Base-by-base conservation (phyloP, 1,140 invertebrate genomes). In the Andrena cerasifolii region DNA sequence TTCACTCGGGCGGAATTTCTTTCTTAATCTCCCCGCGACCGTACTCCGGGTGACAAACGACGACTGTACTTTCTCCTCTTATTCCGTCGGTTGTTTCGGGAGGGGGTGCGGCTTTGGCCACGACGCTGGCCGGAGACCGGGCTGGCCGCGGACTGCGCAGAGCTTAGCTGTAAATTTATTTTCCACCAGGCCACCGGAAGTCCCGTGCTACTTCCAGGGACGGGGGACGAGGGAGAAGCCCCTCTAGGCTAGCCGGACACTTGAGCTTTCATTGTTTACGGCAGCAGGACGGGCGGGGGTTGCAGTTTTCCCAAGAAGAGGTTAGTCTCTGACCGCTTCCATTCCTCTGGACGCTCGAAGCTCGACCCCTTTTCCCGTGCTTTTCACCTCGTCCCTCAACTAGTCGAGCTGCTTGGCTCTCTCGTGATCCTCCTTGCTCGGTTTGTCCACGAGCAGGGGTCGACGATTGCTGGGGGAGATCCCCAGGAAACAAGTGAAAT, bases 201-300 rank as follows among this genome's bases (percentile, higher is more conserved):
- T 86, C 82, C 82, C 68, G 73, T 84, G 76, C 36, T 73, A 78
- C 53, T 58, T 79, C 74, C 36, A 40, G 10, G n/a, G n/a, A n/a
- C n/a, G n/a, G n/a, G n/a, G n/a, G n/a, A n/a, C n/a, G 36, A 40
- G 36, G 10, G 53, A 63, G 74, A 58, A 80, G 51, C 75, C 54
- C 75, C 83, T 65, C 71, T 26, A 74, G 76, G 79, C 67, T 66
- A 63, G 66, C 75, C 68, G 84, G 87, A 89, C 87, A 89, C 87
- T 91, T 84, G 78, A 86, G 86, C 86, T 90, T 88, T 88, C 87
- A 90, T 90, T 90, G 89, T 90, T 90, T 90, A 90, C 86, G 78
- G 78, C 82, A 67, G 80, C 74, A 73, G 62, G 66, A 74, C 65
- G 85, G 47, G 51, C 3, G 36, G 40, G 47, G 65, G 49, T 51